Base-by-base conservation (phyloP, 2,888 invertebrate species). In the Neocrepidodera transversa region DNA sequence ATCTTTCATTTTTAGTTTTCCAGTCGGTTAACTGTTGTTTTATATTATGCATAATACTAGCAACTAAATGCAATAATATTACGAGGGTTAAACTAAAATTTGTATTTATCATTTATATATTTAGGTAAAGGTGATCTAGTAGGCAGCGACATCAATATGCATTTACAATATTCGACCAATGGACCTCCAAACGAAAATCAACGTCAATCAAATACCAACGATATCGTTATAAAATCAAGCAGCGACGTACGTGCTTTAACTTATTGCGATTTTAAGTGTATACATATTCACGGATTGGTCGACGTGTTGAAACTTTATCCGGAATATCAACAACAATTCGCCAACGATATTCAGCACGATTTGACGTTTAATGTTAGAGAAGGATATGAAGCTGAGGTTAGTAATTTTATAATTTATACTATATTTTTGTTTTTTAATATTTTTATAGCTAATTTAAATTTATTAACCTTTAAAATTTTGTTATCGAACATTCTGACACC, bases 221-320 rank as follows among this genome's bases (percentile, higher is more conserved):
- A 95, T 76, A 89, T 91, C 30, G 87, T 95, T 38, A 90, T 95
- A 36, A 95, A 95, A 80, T 95, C 95, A 45, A 93, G 93, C 80
- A 95, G 95, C 79, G 96, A 97, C 78, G 96, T 97, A 28, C 82
- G 90, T 83, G 96, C 96, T 30, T 84, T 97, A 52, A 97, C 97
- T 38, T 97, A 97, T 81, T 97, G 97, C 80, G 97, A 97, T 82
- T 84, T 97, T 59, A 96, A 97, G 81, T 94, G 95, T 80, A 91
- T 97, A 68, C 89, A 93, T 80, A 93, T 95, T 84, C 89, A 88
- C 64, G 95, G 96, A 1, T 83, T 97, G 47, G 90, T 93, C 10
- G 95, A 95, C 70, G 94, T 93, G 0, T 83, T 97, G 11, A 62
- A 69, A 62, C 82, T 96, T 0, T 97, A 97, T 78, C 95, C 96